Base-by-base conservation (phyloP, 2,888 invertebrate species). In the Schizotus pectinicornis region DNA sequence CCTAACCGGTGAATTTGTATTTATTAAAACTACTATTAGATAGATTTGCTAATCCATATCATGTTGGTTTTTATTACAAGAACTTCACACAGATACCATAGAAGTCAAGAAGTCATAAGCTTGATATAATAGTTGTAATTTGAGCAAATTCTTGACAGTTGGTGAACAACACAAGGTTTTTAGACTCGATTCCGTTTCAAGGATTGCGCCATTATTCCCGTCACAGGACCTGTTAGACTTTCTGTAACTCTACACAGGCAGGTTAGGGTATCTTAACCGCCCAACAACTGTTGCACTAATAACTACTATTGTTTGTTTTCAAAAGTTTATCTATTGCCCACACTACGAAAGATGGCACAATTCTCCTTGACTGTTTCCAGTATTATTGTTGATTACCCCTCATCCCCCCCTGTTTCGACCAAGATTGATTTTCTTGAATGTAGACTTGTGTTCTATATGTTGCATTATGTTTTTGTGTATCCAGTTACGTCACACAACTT, bases 401-500 rank as follows among this genome's bases (percentile, higher is more conserved):
- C 22, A 35, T 7, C 22, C 35, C 32, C 37, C 37, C 36, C 32
- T 53, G n/a, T 36, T 53, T 54, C 46, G 34, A 54, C 12, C 6
- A 31, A 6, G 9, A 39, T 50, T 33, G 13, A n/a, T 56, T 46
- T 35, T 34, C 51, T 46, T 51, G 36, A 47, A 58, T 63, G 58
- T 60, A 30, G 11, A 49, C 59, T 61, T 56, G 47, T 61, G 56
- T 61, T 63, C 33, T 62, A 50, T 30, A 41, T 67, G 64, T 65
- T 67, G 65, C 62, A 60, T 64, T 63, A 63, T 67, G 3, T 22
- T 63, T 62, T 63, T 59, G 62, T 65, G 59, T 67, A 53, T 49
- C 51, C 59, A 66, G 57, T 59, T 57, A 65, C 54, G 9, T 48
- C 38, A 42, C 43, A 60, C 52, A 57, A 67, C 66, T 67, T 69